Conservation (phyloP, 1,140 invertebrate genomes). For the Berghia stephanieae region DNA sequence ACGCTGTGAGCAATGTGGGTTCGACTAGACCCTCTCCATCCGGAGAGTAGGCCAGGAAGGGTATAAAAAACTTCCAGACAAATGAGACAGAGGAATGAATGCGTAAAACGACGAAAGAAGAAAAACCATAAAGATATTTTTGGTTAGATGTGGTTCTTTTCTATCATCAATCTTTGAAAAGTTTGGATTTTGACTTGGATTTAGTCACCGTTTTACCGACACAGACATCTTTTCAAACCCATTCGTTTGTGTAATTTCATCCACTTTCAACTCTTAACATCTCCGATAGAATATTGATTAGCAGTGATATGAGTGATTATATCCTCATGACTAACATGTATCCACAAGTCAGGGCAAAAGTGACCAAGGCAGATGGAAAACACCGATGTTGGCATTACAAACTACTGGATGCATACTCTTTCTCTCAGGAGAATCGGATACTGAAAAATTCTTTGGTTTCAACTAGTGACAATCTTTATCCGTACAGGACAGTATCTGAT, state of each 20-base stretch:
- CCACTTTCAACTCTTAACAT: no score
- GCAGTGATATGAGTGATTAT: no score
- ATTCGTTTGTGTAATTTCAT: no score
- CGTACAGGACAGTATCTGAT: no score
- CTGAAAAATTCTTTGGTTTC: slow-evolving; percentile 10
- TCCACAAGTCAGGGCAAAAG: not conserved
- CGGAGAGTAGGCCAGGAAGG: not conserved
- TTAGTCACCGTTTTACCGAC: not conserved
- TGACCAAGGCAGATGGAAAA: not conserved
- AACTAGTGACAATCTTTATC: no score
- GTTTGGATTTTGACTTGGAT: not conserved
- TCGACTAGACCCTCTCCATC: not conserved
- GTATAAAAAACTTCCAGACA: slow-evolving; percentile 4
- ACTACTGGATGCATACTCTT: slow-evolving; percentile 12
- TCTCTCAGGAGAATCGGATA: slow-evolving; percentile 3
- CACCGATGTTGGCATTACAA: not conserved
- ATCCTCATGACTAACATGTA: slow-evolving; percentile 3
- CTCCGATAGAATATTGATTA: no score
- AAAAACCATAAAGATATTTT: slow-evolving; percentile 13
- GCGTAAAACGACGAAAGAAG: not conserved
- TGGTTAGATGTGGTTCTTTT: slow-evolving; percentile 1
- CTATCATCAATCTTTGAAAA: slow-evolving; percentile 10
- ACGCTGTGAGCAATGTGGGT: not conserved
- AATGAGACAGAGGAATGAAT: not conserved
- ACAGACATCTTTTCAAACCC: no score